Base-by-base conservation (phyloP, 2,113 vertebrate species). In the Heterocephalus glaber region DNA sequence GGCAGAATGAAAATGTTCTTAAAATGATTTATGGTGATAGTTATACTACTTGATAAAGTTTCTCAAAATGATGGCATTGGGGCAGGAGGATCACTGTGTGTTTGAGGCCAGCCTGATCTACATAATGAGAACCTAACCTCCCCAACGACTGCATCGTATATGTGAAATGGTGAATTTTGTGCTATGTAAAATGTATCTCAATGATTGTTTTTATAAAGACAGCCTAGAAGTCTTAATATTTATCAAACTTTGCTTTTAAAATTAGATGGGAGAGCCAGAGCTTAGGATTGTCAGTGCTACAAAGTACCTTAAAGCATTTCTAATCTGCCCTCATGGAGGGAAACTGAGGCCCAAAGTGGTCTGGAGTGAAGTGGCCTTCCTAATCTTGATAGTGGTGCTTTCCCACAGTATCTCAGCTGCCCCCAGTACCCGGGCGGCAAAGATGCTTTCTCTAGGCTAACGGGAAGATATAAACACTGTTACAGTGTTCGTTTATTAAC, bases 151-250 rank as follows among this genome's bases (percentile, higher is more conserved):
- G 68, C 68, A 22, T 14, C 17, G 44, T 79, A 22, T 24, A 44
- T 44, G 47, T 82, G 63, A 90, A 88, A 84, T 81, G 38, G 5
- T 68, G 54, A 44, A 86, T 81, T 89, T 82, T 94, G 63, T 82
- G 49, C 38, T 52, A n/a, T 24, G 5, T 74, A 88, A 91, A 88
- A 20, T 54, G 77, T 13, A 49, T 61, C 22, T 74, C 26, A n/a
- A 8, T 44, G 38, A 65, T 68, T 7, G 20, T 86, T 54, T 83
- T 92, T 63, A 38, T 14, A 56, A 30, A 88, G 17, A 66, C 7
- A 74, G 76, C 86, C 35, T 93, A 26, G 41, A 74, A 61, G 74
- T 65, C 11, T n/a, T 26, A 81, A 17, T 70, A 9, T 49, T 20
- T 22, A 49, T 80, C 33, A 90, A 24, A 84, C 11, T 74, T 92